phyloP scores from a whole-genome alignment of 2,888 invertebrate species.

The Ethmia dodecea region DNA sequence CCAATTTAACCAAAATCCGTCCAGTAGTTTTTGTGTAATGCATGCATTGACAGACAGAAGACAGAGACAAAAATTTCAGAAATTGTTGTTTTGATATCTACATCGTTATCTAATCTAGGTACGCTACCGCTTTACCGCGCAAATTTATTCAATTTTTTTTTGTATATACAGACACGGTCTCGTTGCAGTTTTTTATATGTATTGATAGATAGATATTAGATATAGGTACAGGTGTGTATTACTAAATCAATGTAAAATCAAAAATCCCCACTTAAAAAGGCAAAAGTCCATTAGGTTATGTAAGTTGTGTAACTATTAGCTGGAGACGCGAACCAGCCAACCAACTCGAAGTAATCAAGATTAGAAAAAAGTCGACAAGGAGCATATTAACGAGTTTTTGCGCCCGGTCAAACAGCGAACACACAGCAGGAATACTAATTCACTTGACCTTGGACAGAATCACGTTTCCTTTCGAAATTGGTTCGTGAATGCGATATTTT shows the following conservation, averaged over 20 bases:
- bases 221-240: constrained; percentile 23
- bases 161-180: no score
- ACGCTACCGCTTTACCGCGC: no score
- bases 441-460: constrained; percentile 68
- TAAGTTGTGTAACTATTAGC: constrained; percentile 23
- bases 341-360: constrained; percentile 61
- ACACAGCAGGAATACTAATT: constrained; percentile 72
- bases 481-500: constrained; percentile 75
- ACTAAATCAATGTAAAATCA: not conserved
- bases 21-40: no score
- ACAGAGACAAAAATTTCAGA: no score
- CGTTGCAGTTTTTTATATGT: no score
- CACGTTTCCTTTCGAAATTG: constrained; percentile 77
- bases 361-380: constrained; percentile 54
- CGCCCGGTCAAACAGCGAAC: constrained; percentile 67
- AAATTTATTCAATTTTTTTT: no score
- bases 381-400: constrained; percentile 69
- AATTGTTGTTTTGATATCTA: no score
- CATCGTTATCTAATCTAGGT: no score
- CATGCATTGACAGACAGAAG: no score
- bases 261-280: not conserved
- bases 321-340: constrained; percentile 9
- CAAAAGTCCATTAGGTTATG: constrained; percentile 20
- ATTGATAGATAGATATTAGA: no score
- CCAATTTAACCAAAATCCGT: no score